Evolutionary conservation across 2,113 vertebrate genomes (phyloP).

Genomic region (Synodontis membranacea): DNA sequence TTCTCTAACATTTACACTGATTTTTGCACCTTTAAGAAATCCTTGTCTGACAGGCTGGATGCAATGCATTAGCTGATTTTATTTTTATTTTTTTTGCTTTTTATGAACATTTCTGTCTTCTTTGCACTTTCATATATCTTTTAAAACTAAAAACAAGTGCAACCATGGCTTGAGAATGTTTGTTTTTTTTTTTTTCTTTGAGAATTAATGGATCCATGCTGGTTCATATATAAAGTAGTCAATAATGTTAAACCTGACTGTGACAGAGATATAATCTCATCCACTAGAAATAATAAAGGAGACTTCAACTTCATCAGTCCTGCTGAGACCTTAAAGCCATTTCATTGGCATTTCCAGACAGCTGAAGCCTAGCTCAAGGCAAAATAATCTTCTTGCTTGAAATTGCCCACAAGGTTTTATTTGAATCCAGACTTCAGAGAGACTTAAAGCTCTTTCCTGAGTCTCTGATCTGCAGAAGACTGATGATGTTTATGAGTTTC

Average conservation of each 20-base stretch:
- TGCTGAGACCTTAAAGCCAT: neutral
- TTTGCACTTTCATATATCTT: neutral
- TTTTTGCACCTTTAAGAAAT: neutral
- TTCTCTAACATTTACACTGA: neutral
- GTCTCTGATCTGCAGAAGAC: slow-evolving; percentile 12
- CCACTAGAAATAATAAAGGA: neutral
- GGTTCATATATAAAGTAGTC: neutral
- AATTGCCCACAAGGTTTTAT: neutral
- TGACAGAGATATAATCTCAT: neutral
- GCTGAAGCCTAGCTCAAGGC: neutral
- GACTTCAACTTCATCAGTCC: neutral
- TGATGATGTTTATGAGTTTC: slow-evolving; percentile 6
- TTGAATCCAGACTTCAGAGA: slow-evolving; percentile 9
- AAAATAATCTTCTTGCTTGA: neutral
- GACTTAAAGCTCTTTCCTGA: slow-evolving; percentile 24
- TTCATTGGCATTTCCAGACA: slow-evolving; percentile 5
- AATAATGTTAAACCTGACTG: neutral
- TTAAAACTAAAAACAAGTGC: neutral
- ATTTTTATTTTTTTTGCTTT: too few species aligned
- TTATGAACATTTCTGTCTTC: neutral
- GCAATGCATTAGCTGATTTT: too few species aligned
- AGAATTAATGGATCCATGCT: neutral
- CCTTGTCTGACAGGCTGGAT: neutral
- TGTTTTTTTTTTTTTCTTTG: neutral
- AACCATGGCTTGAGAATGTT: neutral